A percentile compares a stretch with the other conserved stretches of the same genome.
Evolutionary conservation across 2,113 vertebrate species (phyloP).

Genomic region (Charina bottae): DNA sequence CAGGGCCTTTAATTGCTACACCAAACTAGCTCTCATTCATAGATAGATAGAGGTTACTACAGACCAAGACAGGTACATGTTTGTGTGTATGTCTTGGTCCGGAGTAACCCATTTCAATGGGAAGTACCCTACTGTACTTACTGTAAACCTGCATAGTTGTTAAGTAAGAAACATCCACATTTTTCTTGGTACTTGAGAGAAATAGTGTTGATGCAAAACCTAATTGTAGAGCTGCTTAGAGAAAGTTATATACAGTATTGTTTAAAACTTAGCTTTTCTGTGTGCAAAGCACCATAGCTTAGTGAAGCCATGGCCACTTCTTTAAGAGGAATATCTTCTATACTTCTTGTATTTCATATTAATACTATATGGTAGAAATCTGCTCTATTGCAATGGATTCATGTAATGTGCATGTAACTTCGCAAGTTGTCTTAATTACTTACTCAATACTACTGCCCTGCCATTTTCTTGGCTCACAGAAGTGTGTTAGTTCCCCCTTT

Average conservation of each 20-base stretch:
- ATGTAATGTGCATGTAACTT: not conserved
- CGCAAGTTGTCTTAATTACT: not conserved
- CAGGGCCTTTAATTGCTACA: too few species aligned
- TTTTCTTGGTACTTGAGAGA: not conserved
- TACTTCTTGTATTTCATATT: not conserved
- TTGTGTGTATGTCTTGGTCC: not conserved
- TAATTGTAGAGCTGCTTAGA: not conserved
- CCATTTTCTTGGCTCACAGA: not conserved
- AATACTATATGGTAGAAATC: not conserved
- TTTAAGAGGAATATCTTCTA: not conserved
- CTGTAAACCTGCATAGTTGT: not conserved
- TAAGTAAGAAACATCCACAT: not conserved
- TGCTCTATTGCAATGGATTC: not conserved
- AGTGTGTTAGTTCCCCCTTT: not conserved
- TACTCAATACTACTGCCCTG: not conserved
- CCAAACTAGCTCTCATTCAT: too few species aligned
- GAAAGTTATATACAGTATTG: not conserved
- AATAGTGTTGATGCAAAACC: not conserved
- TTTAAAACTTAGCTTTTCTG: not conserved
- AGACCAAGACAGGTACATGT: not conserved
- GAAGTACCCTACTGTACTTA: not conserved
- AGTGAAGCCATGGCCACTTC: not conserved
- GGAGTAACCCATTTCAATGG: not conserved
- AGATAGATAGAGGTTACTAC: not conserved
- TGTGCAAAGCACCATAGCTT: not conserved